Evolutionary conservation across 1,140 invertebrate genomes (phyloP).

Genomic region (Heterodera schachtii): DNA sequence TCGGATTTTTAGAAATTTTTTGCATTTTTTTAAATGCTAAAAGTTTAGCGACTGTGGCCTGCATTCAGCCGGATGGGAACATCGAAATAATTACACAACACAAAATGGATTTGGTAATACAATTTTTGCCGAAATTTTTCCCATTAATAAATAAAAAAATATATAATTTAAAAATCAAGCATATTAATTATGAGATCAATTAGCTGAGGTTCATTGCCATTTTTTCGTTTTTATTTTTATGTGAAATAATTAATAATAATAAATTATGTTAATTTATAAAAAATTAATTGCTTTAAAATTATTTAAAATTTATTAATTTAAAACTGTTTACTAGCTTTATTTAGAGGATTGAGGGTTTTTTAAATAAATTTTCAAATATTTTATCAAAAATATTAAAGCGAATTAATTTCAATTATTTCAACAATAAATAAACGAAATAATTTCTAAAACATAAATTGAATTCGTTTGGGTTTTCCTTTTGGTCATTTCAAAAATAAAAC

Average conservation of each 20-base stretch:
- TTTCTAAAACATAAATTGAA: too few relatives aligned
- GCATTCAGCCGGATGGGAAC: slow-evolving; percentile 56
- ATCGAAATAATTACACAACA: slow-evolving; percentile 58
- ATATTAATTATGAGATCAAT: not conserved
- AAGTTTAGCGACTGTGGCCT: slow-evolving; percentile 54
- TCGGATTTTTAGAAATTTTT: slow-evolving; percentile 33
- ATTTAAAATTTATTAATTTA: not conserved
- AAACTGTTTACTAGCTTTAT: not conserved
- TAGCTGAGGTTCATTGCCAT: not conserved
- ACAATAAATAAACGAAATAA: too few relatives aligned
- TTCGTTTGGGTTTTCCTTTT: too few relatives aligned
- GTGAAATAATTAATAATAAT: too few relatives aligned
- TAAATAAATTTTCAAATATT: too few relatives aligned
- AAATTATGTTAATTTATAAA: not conserved
- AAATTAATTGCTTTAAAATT: too few relatives aligned
- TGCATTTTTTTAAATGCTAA: slow-evolving; percentile 16
- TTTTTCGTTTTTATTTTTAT: not conserved
- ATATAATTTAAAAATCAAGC: not conserved
- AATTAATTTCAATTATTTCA: too few relatives aligned
- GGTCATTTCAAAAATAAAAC: not conserved
- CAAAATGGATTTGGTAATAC: slow-evolving; percentile 47
- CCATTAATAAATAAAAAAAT: not conserved
- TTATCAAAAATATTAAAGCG: too few relatives aligned
- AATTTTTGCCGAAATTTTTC: not conserved
- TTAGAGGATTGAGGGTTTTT: too few relatives aligned